Evolutionary conservation across 2,113 vertebrate genomes (phyloP), one percentile per base, ranked within the genome.

Genomic region (Equus quagga): DNA sequence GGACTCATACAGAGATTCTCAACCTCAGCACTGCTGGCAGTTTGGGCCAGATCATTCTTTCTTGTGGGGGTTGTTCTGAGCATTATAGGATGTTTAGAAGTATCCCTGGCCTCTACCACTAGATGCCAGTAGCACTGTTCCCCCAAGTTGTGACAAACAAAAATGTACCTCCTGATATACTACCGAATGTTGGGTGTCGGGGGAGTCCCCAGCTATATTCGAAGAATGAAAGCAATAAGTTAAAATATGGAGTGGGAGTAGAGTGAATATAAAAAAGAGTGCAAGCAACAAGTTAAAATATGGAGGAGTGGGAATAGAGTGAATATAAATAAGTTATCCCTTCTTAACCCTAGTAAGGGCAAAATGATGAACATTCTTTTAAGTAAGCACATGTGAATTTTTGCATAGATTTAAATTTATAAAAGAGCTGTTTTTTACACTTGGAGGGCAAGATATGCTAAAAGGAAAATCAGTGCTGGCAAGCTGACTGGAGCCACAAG

Each of bases 381-480:
- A 90, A 67, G 12, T 49, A 41, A 80, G 44, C 62, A 58, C 36
- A 6, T 80, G 36, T 76, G 62, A 79, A 58, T 87, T 87, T 78
- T 75, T 19, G 10, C 46, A 54, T 33, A 73, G 24, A 75, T 26
- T 64, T 69, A 67, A 86, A 90, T 72, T 79, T 81, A 28, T 92
- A 41, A 75, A 75, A 81, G 17, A 91, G 62, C 13, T 97, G 23
- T 6, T 31, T 82, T 90, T 97, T 79, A 80, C 26, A 88, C 54
- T 86, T 95, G 54, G 24, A 46, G 23, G 65, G 46, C 60, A 93
- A 94, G 24, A 33, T 41, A 85, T 8, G 51, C n/a, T 94, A 81
- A 70, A 88, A 67, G 87, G 70, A 72, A 65, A 92, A 62, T 49
- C 2, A 46, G 58, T 80, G 41, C 56, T 84, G 49, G 60, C 31